phyloP scores from a whole-genome alignment of 1,140 invertebrate species.

The Eriocheir sinensis region DNA sequence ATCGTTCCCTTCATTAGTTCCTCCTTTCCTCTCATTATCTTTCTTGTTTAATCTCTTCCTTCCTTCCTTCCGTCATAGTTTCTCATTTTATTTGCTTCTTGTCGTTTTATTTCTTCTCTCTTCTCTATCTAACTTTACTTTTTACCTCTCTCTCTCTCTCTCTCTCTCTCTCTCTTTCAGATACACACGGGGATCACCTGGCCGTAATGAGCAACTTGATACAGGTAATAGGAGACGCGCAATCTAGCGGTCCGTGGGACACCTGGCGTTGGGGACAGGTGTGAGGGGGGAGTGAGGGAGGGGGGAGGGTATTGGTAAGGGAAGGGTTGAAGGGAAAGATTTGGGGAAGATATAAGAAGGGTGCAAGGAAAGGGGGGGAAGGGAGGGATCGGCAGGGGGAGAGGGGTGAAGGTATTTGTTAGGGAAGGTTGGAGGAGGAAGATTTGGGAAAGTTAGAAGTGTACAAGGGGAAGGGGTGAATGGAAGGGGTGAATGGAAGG shows the following conservation, averaged over 20 bases:
- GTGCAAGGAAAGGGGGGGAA: constrained; percentile 20
- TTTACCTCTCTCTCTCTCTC: background rate
- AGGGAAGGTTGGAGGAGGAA: background rate
- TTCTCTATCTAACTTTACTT: background rate
- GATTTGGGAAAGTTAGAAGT: too few relatives aligned
- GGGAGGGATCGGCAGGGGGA: background rate
- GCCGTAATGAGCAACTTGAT: too few relatives aligned
- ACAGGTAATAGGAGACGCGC: too few relatives aligned
- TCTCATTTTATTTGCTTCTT: background rate
- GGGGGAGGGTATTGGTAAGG: too few relatives aligned
- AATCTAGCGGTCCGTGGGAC: too few relatives aligned
- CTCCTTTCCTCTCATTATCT: background rate
- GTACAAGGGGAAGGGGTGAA: background rate
- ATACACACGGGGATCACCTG: too few relatives aligned
- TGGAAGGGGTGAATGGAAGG: background rate
- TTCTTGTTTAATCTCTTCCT: background rate
- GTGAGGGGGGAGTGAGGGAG: too few relatives aligned
- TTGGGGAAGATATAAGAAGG: too few relatives aligned
- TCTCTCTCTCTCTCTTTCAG: constrained; percentile 35
- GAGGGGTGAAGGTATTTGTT: background rate
- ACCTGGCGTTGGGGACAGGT: too few relatives aligned
- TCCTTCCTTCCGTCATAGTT: background rate
- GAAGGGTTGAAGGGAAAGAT: too few relatives aligned
- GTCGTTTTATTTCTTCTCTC: background rate
- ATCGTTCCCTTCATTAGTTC: background rate